Evolutionary conservation across 2,797 vertebrate genomes (phyloP), one percentile per base, ranked within the genome.

Genomic region (Rhinella marina): DNA sequence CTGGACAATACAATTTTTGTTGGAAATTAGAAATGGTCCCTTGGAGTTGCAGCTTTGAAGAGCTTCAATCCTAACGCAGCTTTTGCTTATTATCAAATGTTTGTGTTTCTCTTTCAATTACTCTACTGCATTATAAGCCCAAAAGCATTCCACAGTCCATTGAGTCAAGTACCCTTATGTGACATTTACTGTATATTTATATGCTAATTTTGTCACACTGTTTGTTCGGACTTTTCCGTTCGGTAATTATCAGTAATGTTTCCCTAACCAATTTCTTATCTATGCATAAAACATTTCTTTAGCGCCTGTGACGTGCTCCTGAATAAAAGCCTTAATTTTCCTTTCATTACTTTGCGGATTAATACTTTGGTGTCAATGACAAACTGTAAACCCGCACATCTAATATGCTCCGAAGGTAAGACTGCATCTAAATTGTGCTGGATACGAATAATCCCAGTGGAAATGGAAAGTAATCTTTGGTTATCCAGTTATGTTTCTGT

Each of bases 401-500:
- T 57, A 50, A 82, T 72, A 62, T 78, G 81, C 72, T 61, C 84
- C 59, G 25, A 59, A 76, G 78, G 82, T 79, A 78, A 89, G 79
- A 83, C 80, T 86, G 84, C 62, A 70, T 68, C 32, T 41, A 82
- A 83, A 82, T 86, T 86, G 84, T 59, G 66, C 68, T 78, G 54
- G 61, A 86, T 86, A 76, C 79, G 73, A 59, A 77, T 77, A 82
- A 86, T n/a, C 84, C 72, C 84, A 77, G 84, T 77, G 88, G 84
- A 89, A 82, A 86, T 59, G 77, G 88, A 77, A 79, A 82, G 70
- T 89, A 86, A 89, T 86, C 84, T 86, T 86, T 86, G 72, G 79
- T 89, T 89, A 89, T 86, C 84, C 85, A 82, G 84, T 86, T 89
- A 68, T 89, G 84, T 79, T 86, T 89, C 83, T 86, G 72, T 89